Base-by-base conservation (phyloP, 2,888 invertebrate species). In the Pheosia gnoma region DNA sequence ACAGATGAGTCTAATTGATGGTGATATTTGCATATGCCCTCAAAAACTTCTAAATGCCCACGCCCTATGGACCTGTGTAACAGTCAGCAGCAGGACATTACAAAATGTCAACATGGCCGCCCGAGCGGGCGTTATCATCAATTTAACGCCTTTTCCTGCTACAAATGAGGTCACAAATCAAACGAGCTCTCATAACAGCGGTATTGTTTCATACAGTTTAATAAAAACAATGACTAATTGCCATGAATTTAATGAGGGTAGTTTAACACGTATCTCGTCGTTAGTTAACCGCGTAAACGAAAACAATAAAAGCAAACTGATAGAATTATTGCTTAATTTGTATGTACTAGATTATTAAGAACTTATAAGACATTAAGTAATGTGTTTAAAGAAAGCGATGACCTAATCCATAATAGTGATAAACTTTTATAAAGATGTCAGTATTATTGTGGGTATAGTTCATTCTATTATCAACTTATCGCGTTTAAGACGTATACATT, bases 161-260 rank as follows among this genome's bases (percentile, higher is more conserved):
- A 83, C 77, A 85, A 91, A 91, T 93, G 92, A 92, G 93, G 93
- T 93, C 93, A 93, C 86, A 89, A 86, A 84, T 80, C 82, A 87
- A 84, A 88, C 84, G 84, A 75, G 72, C 66, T 79, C 72, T 80
- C 79, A 81, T 75, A 78, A 81, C 68, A 79, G 66, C 76, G 71
- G 68, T 70, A 71, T 74, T 76, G 76, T 73, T 68, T 68, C 57
- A 68, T 55, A 65, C 62, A 67, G 66, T 68, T 60, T 58, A 68
- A 61, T 61, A 47, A 13, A 70, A 70, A 66, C 64, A 60, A 63
- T 65, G 65, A 65, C 58, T 58, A 49, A 66, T 61, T 60, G 47
- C 51, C n/a, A 37, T 36, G 43, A 55, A 58, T 45, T 59, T 62
- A 68, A 70, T 69, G 73, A 77, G 71, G 75, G 74, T 77, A 81